Percentiles rank a stretch among this genome's conserved stretches.
Evolutionary conservation across 1,140 invertebrate genomes (phyloP).

Genomic region (Ostrea denselamellosa): DNA sequence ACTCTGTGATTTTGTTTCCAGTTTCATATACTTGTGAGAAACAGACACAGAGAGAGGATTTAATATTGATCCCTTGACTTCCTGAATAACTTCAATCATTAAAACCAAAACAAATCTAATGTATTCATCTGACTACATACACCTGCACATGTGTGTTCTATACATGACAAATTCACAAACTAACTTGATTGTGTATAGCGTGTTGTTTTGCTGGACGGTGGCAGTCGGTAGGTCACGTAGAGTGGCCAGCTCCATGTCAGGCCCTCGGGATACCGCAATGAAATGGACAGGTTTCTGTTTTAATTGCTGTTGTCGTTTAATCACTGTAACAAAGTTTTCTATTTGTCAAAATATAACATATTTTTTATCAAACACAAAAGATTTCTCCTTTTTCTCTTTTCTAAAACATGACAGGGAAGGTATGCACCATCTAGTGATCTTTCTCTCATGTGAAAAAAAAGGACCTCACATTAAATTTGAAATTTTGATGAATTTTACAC

Average conservation of each 20-base stretch:
- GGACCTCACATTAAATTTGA: too few species aligned
- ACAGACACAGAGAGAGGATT: too few species aligned
- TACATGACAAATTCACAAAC: slow-evolving; percentile 17
- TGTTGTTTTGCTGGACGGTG: slow-evolving; percentile 88
- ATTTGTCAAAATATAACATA: background rate
- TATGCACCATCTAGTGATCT: too few species aligned
- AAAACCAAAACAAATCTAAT: too few species aligned
- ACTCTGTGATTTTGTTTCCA: too few species aligned
- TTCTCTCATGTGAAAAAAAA: too few species aligned
- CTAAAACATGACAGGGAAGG: background rate
- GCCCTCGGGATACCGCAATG: slow-evolving; percentile 80
- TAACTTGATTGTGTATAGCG: slow-evolving; percentile 85
- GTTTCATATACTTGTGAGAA: too few species aligned
- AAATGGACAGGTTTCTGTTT: slow-evolving; percentile 81
- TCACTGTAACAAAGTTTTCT: background rate
- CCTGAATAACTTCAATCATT: too few species aligned
- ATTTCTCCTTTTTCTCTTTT: background rate
- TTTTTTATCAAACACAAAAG: background rate
- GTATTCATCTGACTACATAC: too few species aligned
- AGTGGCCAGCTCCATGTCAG: slow-evolving; percentile 91
- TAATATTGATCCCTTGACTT: too few species aligned
- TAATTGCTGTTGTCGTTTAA: background rate
- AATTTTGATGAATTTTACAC: too few species aligned
- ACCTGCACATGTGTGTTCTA: too few species aligned
- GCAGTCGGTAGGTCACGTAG: slow-evolving; percentile 89